These are phyloP conservation scores for Tachuris rubrigastra DNA, from an alignment of 2,113 vertebrate genomes.

Conservation along the genomic window DNA sequence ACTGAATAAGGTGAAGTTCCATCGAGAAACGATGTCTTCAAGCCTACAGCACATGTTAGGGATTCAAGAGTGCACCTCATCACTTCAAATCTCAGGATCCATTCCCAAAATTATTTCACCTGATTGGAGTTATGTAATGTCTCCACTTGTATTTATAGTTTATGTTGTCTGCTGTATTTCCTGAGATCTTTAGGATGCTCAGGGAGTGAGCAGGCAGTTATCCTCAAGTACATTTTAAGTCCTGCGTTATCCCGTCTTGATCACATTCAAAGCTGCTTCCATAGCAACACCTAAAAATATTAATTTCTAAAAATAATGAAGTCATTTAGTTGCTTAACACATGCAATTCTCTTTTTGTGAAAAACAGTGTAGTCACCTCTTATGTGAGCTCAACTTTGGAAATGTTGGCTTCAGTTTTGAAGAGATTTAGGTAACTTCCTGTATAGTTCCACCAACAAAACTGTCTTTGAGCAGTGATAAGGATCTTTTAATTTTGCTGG, in stretches of 20 bases:
- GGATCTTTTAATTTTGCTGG: neutral
- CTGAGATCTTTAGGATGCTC: neutral
- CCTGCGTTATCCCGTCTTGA: neutral
- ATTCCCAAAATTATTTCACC: neutral
- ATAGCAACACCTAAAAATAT: slow-evolving; percentile 53
- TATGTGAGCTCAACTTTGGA: neutral
- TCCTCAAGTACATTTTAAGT: neutral
- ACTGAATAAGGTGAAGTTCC: neutral
- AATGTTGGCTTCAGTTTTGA: neutral
- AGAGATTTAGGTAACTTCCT: neutral
- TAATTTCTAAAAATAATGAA: slow-evolving; percentile 41
- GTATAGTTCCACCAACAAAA: neutral
- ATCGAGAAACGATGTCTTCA: accelerated
- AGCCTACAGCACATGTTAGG: neutral
- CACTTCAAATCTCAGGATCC: neutral
- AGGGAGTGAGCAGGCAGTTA: neutral
- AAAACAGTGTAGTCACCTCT: neutral
- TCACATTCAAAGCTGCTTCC: slow-evolving; percentile 29
- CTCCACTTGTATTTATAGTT: neutral
- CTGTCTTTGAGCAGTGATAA: neutral
- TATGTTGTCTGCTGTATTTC: neutral
- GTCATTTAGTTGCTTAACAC: neutral
- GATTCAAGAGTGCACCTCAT: neutral
- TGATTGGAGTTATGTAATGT: neutral
- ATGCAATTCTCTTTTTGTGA: neutral